A percentile compares a stretch with the other conserved stretches of the same genome.
These are phyloP conservation scores for Noctua comes DNA, from an alignment of 2,888 invertebrate genomes.

Conservation along the genomic window DNA sequence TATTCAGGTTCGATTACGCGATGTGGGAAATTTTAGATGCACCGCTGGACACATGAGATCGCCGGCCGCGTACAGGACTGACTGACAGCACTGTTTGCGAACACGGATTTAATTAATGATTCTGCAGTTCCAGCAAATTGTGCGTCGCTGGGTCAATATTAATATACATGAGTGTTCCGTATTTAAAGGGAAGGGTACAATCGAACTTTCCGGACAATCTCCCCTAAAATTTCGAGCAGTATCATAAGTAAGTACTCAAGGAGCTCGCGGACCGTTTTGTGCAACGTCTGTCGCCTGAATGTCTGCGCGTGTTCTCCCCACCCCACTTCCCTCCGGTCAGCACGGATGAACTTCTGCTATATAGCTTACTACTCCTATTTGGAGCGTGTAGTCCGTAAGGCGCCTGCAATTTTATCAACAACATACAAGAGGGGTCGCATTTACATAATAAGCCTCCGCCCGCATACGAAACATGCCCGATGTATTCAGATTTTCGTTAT, in stretches of 20 bases:
- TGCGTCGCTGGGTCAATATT: slow-evolving; percentile 28
- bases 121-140: slow-evolving; percentile 50
- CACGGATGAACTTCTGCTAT: slow-evolving; percentile 59
- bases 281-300: slow-evolving; percentile 49
- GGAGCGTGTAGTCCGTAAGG: slow-evolving; percentile 63
- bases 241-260: slow-evolving; percentile 39
- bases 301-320: slow-evolving; percentile 46
- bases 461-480: slow-evolving; percentile 76
- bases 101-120: slow-evolving; percentile 62
- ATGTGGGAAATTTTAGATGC: slow-evolving; percentile 82
- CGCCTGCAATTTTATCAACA: slow-evolving; percentile 83
- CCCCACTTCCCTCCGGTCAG: slow-evolving; percentile 55
- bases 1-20: slow-evolving; percentile 85
- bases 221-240: slow-evolving; percentile 24
- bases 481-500: slow-evolving; percentile 85
- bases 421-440: slow-evolving; percentile 83
- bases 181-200: slow-evolving; percentile 28
- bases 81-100: slow-evolving; percentile 56
- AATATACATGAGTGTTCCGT: slow-evolving; percentile 16
- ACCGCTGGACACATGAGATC: slow-evolving; percentile 70
- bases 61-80: slow-evolving; percentile 42
- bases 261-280: slow-evolving; percentile 45
- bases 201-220: slow-evolving; percentile 13
- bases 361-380: slow-evolving; percentile 59
- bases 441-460: slow-evolving; percentile 84